Conservation (phyloP, 2,797 vertebrate genomes). For the Tokudaia muenninki region DNA sequence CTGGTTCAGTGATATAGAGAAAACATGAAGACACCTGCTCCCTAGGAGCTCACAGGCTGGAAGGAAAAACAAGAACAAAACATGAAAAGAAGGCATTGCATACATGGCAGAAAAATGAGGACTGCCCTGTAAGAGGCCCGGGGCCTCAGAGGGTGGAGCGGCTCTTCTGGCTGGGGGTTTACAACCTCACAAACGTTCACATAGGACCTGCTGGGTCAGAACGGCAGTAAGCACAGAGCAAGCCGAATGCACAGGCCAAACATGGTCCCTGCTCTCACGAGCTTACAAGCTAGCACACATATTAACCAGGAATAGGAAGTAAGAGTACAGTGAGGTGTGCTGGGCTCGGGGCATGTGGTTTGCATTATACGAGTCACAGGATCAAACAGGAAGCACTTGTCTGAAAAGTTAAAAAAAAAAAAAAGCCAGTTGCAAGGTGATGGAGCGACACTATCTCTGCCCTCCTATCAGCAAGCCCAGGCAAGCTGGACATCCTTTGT, state of each 20-base stretch:
- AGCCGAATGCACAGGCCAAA: not conserved
- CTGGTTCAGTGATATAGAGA: not conserved
- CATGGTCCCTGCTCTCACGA: conserved; percentile 30
- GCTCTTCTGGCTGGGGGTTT: not conserved
- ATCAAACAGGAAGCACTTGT: not conserved
- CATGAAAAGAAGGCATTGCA: not conserved
- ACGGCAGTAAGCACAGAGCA: not conserved
- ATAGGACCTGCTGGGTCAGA: not conserved
- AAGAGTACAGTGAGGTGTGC: not conserved
- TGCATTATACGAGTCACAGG: not conserved
- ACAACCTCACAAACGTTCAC: not conserved
- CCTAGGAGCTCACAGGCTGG: conserved; percentile 58
- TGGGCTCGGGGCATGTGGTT: not conserved
- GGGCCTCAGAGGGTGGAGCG: not conserved
- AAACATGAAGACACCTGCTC: conserved; percentile 56
- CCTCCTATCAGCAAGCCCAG: not conserved
- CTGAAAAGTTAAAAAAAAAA: not conserved
- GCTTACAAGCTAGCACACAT: conserved; percentile 66
- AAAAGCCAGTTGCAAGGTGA: not conserved
- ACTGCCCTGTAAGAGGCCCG: not conserved
- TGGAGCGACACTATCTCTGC: not conserved
- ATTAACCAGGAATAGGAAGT: not conserved
- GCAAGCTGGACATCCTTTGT: not conserved
- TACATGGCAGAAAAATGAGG: conserved; percentile 1
- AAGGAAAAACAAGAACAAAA: conserved; percentile 42